Percentiles rank a stretch among this genome's conserved stretches.
These are phyloP conservation scores for Pleuronectes platessa DNA, from an alignment of 2,113 vertebrate species.

Conservation along the genomic window DNA sequence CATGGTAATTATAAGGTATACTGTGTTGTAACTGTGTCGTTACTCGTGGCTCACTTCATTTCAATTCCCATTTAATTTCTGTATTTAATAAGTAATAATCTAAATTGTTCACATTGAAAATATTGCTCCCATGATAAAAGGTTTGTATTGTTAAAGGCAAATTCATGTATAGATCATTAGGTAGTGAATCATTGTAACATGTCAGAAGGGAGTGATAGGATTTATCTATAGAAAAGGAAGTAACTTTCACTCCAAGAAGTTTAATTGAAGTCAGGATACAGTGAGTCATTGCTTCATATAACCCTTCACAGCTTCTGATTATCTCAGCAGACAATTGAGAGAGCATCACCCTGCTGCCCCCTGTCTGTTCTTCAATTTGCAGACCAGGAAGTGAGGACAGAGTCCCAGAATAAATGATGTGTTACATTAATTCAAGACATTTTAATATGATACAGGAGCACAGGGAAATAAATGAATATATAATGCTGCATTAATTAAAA, in stretches of 20 bases:
- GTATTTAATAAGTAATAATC: neutral
- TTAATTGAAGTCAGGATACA: neutral
- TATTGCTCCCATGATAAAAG: neutral
- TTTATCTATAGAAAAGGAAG: neutral
- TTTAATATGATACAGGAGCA: neutral
- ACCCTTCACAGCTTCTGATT: constrained; percentile 6
- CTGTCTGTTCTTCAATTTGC: neutral
- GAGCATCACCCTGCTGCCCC: neutral
- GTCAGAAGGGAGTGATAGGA: constrained; percentile 14
- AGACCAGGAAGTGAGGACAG: neutral
- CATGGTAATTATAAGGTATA: neutral
- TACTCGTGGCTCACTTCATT: neutral
- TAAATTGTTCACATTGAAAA: neutral
- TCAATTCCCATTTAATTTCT: neutral
- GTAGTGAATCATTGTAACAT: constrained; percentile 27
- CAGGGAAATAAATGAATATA: neutral
- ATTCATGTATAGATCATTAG: neutral
- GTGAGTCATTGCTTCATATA: constrained; percentile 32
- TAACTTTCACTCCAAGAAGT: constrained; percentile 7
- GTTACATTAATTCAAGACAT: neutral
- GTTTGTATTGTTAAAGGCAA: neutral
- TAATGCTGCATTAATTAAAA: neutral
- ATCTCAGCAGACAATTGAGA: neutral
- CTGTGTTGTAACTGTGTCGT: neutral
- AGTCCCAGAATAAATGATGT: neutral